A percentile compares a stretch with the other conserved stretches of the same genome.
Evolutionary conservation across 1,140 invertebrate genomes (phyloP).

Genomic region (Trichonephila inaurata): DNA sequence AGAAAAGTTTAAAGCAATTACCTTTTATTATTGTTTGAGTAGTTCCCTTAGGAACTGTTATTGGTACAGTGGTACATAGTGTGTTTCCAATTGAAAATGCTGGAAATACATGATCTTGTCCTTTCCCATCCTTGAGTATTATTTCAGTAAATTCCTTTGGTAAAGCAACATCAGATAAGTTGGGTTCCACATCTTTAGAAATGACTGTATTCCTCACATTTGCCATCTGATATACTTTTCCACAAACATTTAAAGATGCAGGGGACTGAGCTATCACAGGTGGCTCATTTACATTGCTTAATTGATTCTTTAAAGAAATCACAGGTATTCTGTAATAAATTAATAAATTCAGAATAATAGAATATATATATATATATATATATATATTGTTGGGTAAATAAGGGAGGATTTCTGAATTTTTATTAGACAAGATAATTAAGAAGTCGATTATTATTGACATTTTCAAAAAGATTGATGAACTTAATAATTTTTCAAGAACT

Average conservation of each 20-base stretch:
- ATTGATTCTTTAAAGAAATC: conserved; percentile 61
- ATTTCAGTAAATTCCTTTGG: conserved; percentile 44
- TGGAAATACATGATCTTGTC: conserved; percentile 1
- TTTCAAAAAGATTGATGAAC: no score
- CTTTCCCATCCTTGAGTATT: conserved; percentile 32
- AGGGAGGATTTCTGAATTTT: no score
- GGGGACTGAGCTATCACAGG: conserved; percentile 60
- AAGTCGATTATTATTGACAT: no score
- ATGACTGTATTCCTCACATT: conserved; percentile 69
- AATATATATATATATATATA: no score
- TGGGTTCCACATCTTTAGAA: conserved; percentile 60
- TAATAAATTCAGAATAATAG: neutral
- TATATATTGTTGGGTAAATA: no score
- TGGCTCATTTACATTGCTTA: conserved; percentile 35
- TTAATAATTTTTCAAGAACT: no score
- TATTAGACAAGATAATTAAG: no score
- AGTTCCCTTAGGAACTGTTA: conserved; percentile 38
- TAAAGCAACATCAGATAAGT: conserved; percentile 6
- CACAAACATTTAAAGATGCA: conserved; percentile 64
- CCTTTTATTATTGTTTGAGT: conserved; percentile 63
- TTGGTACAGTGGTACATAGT: neutral
- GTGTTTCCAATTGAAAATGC: conserved; percentile 23
- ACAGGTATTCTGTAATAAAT: conserved; percentile 50
- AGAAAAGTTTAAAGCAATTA: neutral
- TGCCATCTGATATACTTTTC: conserved; percentile 69